Percentiles rank a stretch among this genome's conserved stretches.
Conservation (phyloP, 2,113 vertebrate species). For the Heterotis niloticus region DNA sequence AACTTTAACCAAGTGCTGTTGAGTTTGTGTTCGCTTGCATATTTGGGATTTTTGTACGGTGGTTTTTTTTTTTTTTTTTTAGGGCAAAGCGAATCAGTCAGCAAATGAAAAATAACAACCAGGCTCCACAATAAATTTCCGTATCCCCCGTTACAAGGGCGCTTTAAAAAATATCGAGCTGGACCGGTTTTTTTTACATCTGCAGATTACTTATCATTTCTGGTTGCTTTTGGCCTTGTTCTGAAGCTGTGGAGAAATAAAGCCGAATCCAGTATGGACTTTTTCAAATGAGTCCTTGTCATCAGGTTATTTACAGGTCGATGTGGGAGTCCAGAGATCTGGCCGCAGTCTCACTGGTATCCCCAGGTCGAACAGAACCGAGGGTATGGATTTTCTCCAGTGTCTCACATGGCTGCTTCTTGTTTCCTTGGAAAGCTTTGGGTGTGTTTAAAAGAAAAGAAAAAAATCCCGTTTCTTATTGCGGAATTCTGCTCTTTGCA, state of each 20-base stretch:
- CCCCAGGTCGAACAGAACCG: constrained; percentile 44
- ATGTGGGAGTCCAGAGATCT: constrained; percentile 54
- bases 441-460: not conserved
- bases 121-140: constrained; percentile 47
- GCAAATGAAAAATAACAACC: constrained; percentile 50
- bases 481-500: constrained; percentile 4
- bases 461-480: not conserved
- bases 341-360: constrained; percentile 45
- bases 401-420: constrained; percentile 7
- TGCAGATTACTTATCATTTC: constrained; percentile 60
- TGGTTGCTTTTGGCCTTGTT: constrained; percentile 64
- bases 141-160: constrained; percentile 54
- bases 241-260: constrained; percentile 64
- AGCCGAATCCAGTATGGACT: constrained; percentile 60
- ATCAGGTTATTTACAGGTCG: constrained; percentile 62
- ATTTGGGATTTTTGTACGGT: not conserved
- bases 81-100: constrained; percentile 29
- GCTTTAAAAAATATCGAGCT: constrained; percentile 57
- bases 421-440: constrained; percentile 2
- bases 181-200: constrained; percentile 50
- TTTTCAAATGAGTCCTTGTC: constrained; percentile 51
- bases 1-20: not conserved
- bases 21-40: not conserved
- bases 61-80: not conserved
- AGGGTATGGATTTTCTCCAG: constrained; percentile 10